phyloP scores from a whole-genome alignment of 2,113 vertebrate species.

The Thunnus maccoyii region DNA sequence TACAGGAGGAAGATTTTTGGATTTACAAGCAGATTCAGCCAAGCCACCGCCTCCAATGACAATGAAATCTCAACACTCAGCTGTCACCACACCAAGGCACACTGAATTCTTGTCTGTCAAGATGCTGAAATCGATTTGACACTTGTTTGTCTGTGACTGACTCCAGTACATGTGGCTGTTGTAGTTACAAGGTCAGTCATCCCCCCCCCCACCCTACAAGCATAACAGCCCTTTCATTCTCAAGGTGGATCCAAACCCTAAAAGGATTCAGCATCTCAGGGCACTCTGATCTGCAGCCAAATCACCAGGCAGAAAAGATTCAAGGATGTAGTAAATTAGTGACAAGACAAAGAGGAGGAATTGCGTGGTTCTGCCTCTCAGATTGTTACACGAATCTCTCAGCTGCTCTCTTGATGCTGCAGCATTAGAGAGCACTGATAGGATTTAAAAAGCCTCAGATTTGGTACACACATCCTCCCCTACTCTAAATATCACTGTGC shows the following conservation, averaged over 20 bases:
- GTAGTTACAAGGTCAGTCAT: constrained; percentile 44
- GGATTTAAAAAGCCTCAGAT: constrained; percentile 3
- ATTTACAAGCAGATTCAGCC: neutral
- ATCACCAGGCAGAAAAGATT: constrained; percentile 43
- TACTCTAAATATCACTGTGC: no score
- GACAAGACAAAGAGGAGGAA: constrained; percentile 31
- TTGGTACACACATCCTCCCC: neutral
- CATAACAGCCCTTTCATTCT: constrained; percentile 35
- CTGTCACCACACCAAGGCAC: neutral
- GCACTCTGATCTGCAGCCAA: constrained; percentile 67
- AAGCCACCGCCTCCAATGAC: neutral
- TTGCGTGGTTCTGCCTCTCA: constrained; percentile 16
- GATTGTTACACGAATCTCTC: constrained; percentile 14
- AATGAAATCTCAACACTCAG: neutral
- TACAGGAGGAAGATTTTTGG: neutral
- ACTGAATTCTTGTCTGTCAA: neutral
- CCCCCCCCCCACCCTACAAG: constrained; percentile 25
- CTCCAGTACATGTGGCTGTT: constrained; percentile 38
- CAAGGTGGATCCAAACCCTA: constrained; percentile 34
- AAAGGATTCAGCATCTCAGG: constrained; percentile 47
- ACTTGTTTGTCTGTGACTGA: constrained; percentile 10
- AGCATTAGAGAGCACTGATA: neutral
- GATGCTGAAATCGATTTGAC: constrained; percentile 26
- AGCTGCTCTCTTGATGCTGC: constrained; percentile 26
- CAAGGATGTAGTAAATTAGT: constrained; percentile 66